Evolutionary conservation across 2,797 vertebrate genomes (phyloP).

Genomic region (Coregonus sp.): DNA sequence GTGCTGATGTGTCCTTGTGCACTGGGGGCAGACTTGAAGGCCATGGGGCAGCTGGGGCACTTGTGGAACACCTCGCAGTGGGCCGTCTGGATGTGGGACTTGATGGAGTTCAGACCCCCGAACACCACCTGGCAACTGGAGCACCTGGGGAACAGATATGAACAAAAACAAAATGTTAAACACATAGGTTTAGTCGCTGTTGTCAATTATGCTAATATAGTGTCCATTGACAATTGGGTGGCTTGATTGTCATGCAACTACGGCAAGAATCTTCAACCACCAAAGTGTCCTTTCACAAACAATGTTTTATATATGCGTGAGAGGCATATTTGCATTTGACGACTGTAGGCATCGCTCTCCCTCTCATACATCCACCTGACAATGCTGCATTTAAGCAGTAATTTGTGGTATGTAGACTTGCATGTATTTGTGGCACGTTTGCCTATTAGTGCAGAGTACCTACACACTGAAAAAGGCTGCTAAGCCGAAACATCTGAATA

Average conservation of each 20-base stretch:
- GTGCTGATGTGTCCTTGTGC: constrained; percentile 86
- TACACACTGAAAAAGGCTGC: background rate
- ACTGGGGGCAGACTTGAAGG: constrained; percentile 92
- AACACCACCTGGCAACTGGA: constrained; percentile 95
- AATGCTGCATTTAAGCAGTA: background rate
- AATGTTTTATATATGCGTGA: too few species aligned
- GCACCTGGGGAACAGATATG: constrained; percentile 76
- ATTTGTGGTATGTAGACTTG: too few species aligned
- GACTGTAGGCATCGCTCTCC: too few species aligned
- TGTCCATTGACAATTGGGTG: background rate
- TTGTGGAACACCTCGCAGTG: constrained; percentile 98
- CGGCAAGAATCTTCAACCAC: too few species aligned
- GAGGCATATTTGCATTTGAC: too few species aligned
- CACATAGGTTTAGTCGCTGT: background rate
- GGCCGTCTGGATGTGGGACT: constrained; percentile 93
- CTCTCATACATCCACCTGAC: background rate
- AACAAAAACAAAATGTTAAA: constrained; percentile 61
- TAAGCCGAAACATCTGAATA: background rate
- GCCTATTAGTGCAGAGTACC: background rate
- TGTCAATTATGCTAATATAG: background rate
- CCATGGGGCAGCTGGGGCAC: constrained; percentile 97
- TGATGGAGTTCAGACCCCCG: constrained; percentile 91
- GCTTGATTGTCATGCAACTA: too few species aligned
- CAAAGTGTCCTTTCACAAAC: too few species aligned
- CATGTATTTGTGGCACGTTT: too few species aligned